Base-by-base conservation (phyloP, 2,797 vertebrate genomes). In the Aldrovandia affinis region DNA sequence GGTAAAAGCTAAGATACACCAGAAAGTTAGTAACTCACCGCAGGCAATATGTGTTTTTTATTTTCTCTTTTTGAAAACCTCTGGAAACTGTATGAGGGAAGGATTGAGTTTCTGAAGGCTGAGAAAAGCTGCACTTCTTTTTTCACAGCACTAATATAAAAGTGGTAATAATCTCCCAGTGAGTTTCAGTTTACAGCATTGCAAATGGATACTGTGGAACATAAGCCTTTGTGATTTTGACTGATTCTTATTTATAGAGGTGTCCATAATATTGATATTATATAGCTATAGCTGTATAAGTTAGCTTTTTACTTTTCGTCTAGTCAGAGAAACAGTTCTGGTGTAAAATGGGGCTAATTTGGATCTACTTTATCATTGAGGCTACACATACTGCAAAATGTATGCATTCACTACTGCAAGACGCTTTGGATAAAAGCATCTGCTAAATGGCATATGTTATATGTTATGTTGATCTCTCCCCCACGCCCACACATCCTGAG, bases 171-270 rank as follows among this genome's bases (percentile, higher is more conserved):
- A 20, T 70, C 68, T 22, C 68, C 68, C 36, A 70, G 39, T 70
- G 68, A 36, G 68, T 70, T 70, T 70, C 68, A 70, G 68, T 70
- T 70, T 39, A 70, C 68, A 39, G 20, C 68, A 70, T 70, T 33
- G 39, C 68, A 70, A 70, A 70, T 20, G 33, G 68, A 70, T 70
- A 20, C 68, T 70, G 68, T 70, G 68, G 33, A 70, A 70, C 2
- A 70, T 70, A 70, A 70, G 33, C 68, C 20, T 70, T 8, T 18
- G 68, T 70, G 33, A 33, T 36, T 39, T 8, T 70, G 68, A 70
- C 68, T 70, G 68, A 33, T 70, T 39, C 68, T 70, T 39, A 70
- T 70, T 70, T 39, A 30, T 70, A 33, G 14, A 70, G 68, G 33
- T 36, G 33, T 15, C 30, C 68, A 39, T 70, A 39, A 39, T 36